Percentiles rank a stretch among this genome's conserved stretches.
Evolutionary conservation across 2,113 vertebrate genomes (phyloP).

Genomic region (Scartelaos histophorus): DNA sequence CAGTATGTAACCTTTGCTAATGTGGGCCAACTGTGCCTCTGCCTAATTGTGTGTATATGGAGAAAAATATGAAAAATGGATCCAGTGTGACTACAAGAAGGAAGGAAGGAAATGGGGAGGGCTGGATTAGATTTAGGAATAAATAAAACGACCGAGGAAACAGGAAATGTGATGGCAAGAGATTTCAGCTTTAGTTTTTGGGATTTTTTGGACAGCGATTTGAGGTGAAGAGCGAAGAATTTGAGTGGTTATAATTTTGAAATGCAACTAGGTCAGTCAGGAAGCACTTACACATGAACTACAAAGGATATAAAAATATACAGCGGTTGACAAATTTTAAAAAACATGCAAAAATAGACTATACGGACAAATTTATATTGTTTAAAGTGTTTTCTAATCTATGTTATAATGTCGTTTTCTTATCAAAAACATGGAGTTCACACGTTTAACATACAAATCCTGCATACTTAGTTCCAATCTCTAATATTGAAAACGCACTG

Average conservation of each 20-base stretch:
- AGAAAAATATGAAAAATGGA: slow-evolving; percentile 14
- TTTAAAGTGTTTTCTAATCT: too few relatives aligned
- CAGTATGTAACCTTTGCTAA: slow-evolving; percentile 31
- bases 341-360: too few relatives aligned
- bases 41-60: slow-evolving; percentile 20
- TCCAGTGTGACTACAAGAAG: slow-evolving; percentile 23
- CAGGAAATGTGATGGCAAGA: slow-evolving; percentile 38
- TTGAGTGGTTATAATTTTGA: slow-evolving; percentile 12
- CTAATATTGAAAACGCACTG: too few relatives aligned
- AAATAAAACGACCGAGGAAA: slow-evolving; percentile 24
- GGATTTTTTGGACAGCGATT: neutral
- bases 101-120: slow-evolving; percentile 41
- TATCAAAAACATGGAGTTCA: too few relatives aligned
- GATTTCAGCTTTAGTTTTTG: slow-evolving; percentile 2
- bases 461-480: too few relatives aligned
- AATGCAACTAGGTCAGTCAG: slow-evolving; percentile 6
- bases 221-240: slow-evolving; percentile 8
- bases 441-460: too few relatives aligned
- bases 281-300: slow-evolving; percentile 13
- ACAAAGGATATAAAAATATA: neutral
- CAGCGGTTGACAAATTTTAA: too few relatives aligned
- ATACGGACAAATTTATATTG: too few relatives aligned
- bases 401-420: too few relatives aligned
- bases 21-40: slow-evolving; percentile 2
- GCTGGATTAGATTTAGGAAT: slow-evolving; percentile 16